Percentiles rank a stretch among this genome's conserved stretches.
Evolutionary conservation across 2,113 vertebrate genomes (phyloP).

Genomic region (Silurus glanis): DNA sequence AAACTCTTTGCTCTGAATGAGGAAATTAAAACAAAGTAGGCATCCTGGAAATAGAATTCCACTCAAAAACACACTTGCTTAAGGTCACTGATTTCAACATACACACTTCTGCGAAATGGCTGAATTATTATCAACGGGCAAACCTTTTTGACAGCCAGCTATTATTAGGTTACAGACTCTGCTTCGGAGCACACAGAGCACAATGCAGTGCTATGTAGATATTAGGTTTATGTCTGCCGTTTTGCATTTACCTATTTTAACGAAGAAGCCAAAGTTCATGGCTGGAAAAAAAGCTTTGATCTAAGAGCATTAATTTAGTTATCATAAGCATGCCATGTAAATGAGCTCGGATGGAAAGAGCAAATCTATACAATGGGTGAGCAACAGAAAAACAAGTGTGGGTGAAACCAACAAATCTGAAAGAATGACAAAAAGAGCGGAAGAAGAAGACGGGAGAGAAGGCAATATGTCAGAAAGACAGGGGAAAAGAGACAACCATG

Average conservation of each 20-base stretch:
- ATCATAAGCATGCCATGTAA: slow-evolving; percentile 47
- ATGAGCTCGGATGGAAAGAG: slow-evolving; percentile 42
- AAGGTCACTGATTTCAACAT: slow-evolving; percentile 13
- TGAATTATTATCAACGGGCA: slow-evolving; percentile 11
- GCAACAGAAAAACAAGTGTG: neutral
- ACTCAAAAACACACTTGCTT: slow-evolving; percentile 21
- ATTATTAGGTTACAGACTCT: neutral
- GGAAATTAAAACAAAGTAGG: slow-evolving; percentile 48
- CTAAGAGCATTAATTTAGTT: slow-evolving; percentile 43
- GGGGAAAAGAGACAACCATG: slow-evolving; percentile 29
- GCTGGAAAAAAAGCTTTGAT: slow-evolving; percentile 33
- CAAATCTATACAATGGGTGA: slow-evolving; percentile 23
- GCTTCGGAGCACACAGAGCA: neutral
- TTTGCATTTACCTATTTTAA: slow-evolving; percentile 15
- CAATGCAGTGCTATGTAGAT: slow-evolving; percentile 45
- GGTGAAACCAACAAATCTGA: neutral
- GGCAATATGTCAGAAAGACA: slow-evolving; percentile 13
- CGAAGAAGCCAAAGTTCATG: slow-evolving; percentile 23
- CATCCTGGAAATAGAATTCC: slow-evolving; percentile 49
- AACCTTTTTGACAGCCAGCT: neutral
- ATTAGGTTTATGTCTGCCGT: slow-evolving; percentile 26
- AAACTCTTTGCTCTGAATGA: slow-evolving; percentile 46
- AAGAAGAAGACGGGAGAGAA: neutral
- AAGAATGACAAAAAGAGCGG: slow-evolving; percentile 5
- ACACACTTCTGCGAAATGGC: slow-evolving; percentile 26